A percentile compares a stretch with the other conserved stretches of the same genome.
Conservation (phyloP, 2,888 invertebrate genomes). For the Celastrina argiolus region DNA sequence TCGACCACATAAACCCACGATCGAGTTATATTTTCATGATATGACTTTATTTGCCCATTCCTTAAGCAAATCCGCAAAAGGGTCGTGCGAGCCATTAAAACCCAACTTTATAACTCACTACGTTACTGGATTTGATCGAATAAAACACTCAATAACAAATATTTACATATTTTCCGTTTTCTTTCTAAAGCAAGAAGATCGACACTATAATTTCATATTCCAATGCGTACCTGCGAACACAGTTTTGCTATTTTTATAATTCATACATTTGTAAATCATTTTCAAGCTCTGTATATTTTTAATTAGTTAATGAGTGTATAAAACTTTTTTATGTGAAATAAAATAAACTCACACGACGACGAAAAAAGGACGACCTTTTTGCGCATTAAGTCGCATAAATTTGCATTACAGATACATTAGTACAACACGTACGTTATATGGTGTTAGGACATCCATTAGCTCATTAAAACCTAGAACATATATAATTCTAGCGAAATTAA, state of each 20-base stretch:
- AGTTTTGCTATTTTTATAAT: no score
- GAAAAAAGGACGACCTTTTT: background rate
- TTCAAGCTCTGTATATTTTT: no score
- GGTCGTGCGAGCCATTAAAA: conserved; percentile 11
- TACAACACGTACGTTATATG: background rate
- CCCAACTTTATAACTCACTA: conserved; percentile 13
- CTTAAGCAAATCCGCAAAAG: conserved; percentile 24
- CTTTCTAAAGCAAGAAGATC: background rate
- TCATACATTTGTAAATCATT: no score
- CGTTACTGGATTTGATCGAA: background rate
- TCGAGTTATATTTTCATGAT: conserved; percentile 21
- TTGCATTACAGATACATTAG: conserved; percentile 8
- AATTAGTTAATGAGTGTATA: no score
- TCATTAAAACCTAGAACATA: background rate
- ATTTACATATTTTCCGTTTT: background rate
- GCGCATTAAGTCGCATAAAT: conserved; percentile 6
- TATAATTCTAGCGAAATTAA: background rate
- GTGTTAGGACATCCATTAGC: background rate
- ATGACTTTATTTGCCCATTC: conserved; percentile 25
- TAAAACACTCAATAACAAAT: conserved; percentile 3
- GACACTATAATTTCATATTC: no score
- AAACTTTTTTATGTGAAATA: background rate
- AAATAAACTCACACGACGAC: background rate
- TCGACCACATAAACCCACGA: background rate
- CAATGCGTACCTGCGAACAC: no score